Percentiles rank a stretch among this genome's conserved stretches.
These are phyloP conservation scores for Sabellastarte sp. DNA, from an alignment of 2,888 invertebrate genomes.

Conservation along the genomic window DNA sequence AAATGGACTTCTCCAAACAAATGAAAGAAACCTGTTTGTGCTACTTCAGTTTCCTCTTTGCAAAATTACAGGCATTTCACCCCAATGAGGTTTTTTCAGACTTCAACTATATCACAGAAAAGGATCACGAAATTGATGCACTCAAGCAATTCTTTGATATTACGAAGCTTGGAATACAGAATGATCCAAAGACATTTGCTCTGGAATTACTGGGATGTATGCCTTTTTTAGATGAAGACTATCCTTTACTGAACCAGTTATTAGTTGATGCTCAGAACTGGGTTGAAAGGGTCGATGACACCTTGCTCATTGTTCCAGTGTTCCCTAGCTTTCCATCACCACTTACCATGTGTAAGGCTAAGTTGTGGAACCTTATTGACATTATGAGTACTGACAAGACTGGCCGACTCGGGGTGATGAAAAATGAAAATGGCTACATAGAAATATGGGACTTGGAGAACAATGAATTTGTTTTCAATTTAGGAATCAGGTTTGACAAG, in stretches of 20 bases:
- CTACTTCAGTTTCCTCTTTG: neutral
- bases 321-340: constrained; percentile 20
- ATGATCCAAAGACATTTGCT: neutral
- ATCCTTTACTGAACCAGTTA: neutral
- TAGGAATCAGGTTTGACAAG: constrained; percentile 16
- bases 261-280: neutral
- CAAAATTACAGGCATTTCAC: neutral
- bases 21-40: neutral
- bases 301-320: constrained; percentile 12
- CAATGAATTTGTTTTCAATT: constrained; percentile 11
- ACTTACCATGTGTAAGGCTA: constrained; percentile 11
- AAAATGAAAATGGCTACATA: constrained; percentile 17
- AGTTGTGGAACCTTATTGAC: constrained; percentile 17
- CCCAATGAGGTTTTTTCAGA: neutral
- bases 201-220: neutral
- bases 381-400: constrained; percentile 8
- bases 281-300: neutral
- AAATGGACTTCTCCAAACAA: neutral
- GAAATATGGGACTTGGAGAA: constrained; percentile 23
- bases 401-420: constrained; percentile 16
- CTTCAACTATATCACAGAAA: neutral
- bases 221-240: neutral
- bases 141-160: neutral
- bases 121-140: neutral
- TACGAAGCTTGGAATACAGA: neutral